Base-by-base conservation (phyloP, 2,113 vertebrate species). In the Gadus chalcogrammus region DNA sequence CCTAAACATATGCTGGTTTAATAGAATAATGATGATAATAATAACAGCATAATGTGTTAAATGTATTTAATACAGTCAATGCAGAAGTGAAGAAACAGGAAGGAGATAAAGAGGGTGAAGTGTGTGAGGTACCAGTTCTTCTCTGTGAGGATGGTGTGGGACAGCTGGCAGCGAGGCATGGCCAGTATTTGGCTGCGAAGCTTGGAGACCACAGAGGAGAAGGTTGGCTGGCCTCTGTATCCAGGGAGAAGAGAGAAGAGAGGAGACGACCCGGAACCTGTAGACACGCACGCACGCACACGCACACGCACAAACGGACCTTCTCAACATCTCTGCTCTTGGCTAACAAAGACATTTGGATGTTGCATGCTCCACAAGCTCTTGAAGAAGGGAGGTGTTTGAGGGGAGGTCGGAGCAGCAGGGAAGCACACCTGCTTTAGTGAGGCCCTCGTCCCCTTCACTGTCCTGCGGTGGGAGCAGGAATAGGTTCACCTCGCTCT, bases 111-210 rank as follows among this genome's bases (percentile, higher is more conserved):
- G 5, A 59, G 15, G 63, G 18, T 28, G 13, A 4, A 8, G 17
- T 15, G 65, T 20, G 15, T n/a, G 17, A 55, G 77, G 15, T 84
- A 97, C 95, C 95, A 97, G 88, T 97, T 97, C 83, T 96, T 97
- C 79, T 97, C 95, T 0, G 95, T 97, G 73, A 97, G 94, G 74
- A 95, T 96, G 3, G 95, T 96, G 83, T 97, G 95, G 0, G 94
- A 96, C 59, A 97, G 92, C 87, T 96, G 95, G 4, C 93, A 94
- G 73, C 95, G 93, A 0, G 94, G 91, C 93, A 96, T 94, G 64
- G 95, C 93, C 81, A 96, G 90, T 65, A 97, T 90, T 72, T 95
- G 95, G 81, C 93, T 94, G 48, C 95, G 90, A 8, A 97, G 91
- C 82, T 94, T 95, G 74, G 90, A 92, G 52, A 95, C 87, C 85